Evolutionary conservation across 2,888 invertebrate genomes (phyloP), one percentile per base, ranked within the genome.

Genomic region (Hypercompe scribonia): DNA sequence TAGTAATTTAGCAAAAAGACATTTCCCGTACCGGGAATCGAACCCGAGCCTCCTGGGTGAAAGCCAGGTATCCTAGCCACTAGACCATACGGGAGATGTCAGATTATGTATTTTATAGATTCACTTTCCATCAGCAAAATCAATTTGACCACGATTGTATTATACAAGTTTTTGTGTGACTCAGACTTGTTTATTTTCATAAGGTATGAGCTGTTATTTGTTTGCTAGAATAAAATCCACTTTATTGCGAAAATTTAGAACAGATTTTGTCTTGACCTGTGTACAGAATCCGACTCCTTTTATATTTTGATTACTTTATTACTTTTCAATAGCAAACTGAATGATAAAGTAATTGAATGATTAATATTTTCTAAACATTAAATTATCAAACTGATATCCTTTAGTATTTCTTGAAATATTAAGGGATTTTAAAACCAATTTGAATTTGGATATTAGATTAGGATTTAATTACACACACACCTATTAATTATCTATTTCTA

Each of bases 1-100:
- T n/a, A n/a, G n/a, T n/a, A n/a, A n/a, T n/a, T n/a, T n/a, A n/a
- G n/a, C n/a, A n/a, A n/a, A n/a, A n/a, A 46, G 58, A 15, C 13
- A 31, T 3, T 96, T 96, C 96, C 96, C 96, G 96, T 96, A 96
- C 96, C 96, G 96, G 96, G 96, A 97, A 96, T 97, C 96, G 97
- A 97, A 97, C 96, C 96, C 96, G 96, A 96, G 97, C 96, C 96
- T 97, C 96, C 96, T 96, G 96, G 96, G 96, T 96, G 96, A 96
- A 96, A 96, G 96, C 96, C 96, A 96, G 96, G 96, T 96, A 97
- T 96, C 96, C 96, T 96, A 96, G 96, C 96, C 96, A 96, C 96
- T 96, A 96, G 96, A 96, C 96, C 96, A n/a, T n/a, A n/a, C n/a
- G n/a, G n/a, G n/a, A n/a, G n/a, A n/a, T n/a, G n/a, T n/a, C n/a